These are phyloP conservation scores for Enteromius trimaculatus DNA, from an alignment of 2,797 vertebrate species.

Conservation along the genomic window DNA sequence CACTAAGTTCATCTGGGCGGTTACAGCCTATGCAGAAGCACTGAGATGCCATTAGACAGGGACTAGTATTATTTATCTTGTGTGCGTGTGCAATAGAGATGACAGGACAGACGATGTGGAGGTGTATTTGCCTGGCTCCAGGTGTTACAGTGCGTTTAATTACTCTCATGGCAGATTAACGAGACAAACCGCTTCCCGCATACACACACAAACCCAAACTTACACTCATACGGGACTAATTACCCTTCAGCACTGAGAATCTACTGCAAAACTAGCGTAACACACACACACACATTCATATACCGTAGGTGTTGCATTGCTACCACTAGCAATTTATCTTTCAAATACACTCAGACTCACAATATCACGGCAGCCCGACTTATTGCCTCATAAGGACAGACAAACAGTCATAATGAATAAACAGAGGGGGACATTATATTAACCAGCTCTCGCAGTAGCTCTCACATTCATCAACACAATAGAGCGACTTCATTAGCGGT, in stretches of 20 bases:
- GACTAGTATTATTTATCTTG: conserved; percentile 12
- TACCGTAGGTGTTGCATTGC: conserved; percentile 23
- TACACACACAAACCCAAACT: conserved; percentile 20
- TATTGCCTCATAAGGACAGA: conserved; percentile 47
- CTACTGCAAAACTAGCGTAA: conserved; percentile 41
- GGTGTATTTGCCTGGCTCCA: conserved; percentile 68
- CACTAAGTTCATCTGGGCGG: not conserved
- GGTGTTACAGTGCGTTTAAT: conserved; percentile 78
- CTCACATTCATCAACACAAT: conserved; percentile 51
- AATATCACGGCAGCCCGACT: conserved; percentile 51
- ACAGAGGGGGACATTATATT: conserved; percentile 27
- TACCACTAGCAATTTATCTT: conserved; percentile 25
- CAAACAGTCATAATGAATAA: conserved; percentile 42
- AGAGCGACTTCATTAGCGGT: conserved; percentile 30
- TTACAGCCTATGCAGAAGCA: not conserved
- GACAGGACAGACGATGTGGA: conserved; percentile 57
- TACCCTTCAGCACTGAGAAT: conserved; percentile 63
- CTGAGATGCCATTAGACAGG: conserved; percentile 3
- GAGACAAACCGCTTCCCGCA: conserved; percentile 62
- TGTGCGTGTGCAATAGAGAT: conserved; percentile 65
- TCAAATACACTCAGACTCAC: conserved; percentile 18
- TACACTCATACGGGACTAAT: conserved; percentile 71
- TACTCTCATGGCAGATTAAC: conserved; percentile 79
- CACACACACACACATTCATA: conserved; percentile 50
- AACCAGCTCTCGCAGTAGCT: conserved; percentile 12